phyloP scores from a whole-genome alignment of 2,888 invertebrate species.

The Lasius platythorax region DNA sequence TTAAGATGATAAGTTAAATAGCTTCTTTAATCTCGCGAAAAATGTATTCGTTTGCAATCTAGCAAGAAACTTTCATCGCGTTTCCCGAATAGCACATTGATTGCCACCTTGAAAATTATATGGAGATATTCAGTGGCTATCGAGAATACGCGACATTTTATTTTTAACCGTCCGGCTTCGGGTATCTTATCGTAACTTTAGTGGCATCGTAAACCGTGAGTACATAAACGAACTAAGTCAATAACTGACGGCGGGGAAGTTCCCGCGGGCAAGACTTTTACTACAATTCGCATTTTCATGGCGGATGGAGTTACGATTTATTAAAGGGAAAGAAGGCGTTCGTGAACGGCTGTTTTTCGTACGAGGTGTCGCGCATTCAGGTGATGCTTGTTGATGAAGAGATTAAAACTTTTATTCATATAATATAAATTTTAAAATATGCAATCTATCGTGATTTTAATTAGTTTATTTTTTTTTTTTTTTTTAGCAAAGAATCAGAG shows the following conservation, averaged over 20 bases:
- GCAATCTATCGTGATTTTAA: neutral
- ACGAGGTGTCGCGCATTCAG: constrained; percentile 1
- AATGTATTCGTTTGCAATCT: neutral
- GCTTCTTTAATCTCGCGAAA: neutral
- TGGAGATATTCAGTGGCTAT: constrained; percentile 16
- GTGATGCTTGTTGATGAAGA: neutral
- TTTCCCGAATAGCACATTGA: neutral
- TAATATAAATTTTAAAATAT: neutral
- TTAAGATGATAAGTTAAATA: neutral
- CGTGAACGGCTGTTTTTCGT: constrained; percentile 24
- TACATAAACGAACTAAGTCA: constrained; percentile 85
- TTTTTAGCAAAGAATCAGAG: neutral
- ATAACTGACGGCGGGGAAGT: constrained; percentile 77
- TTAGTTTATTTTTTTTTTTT: neutral
- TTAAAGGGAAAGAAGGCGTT: constrained; percentile 78
- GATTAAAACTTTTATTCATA: neutral
- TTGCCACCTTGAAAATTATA: constrained; percentile 18
- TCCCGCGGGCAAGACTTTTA: constrained; percentile 69
- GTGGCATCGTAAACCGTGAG: constrained; percentile 83
- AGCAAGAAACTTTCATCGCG: neutral
- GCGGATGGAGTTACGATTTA: constrained; percentile 81
- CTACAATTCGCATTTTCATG: constrained; percentile 79
- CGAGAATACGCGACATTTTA: constrained; percentile 69
- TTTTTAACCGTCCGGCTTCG: constrained; percentile 76
- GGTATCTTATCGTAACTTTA: constrained; percentile 76